These are phyloP conservation scores for Todiramphus saurophagus DNA, from an alignment of 2,113 vertebrate species.

Conservation along the genomic window DNA sequence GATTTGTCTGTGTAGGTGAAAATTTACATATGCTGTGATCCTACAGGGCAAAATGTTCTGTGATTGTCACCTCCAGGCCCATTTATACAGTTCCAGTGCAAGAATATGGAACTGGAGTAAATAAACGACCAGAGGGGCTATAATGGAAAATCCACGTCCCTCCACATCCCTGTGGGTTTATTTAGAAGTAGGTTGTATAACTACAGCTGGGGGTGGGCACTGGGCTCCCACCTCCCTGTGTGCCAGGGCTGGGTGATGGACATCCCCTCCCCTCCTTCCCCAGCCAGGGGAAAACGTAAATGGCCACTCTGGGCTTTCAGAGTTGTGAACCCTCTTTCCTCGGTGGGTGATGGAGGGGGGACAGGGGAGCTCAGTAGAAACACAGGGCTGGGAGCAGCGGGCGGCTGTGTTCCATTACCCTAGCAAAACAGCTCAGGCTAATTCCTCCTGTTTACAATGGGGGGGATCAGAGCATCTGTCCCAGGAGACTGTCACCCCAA, in stretches of 20 bases:
- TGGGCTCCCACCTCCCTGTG: neutral
- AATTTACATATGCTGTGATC: neutral
- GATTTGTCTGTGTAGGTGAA: constrained; percentile 21
- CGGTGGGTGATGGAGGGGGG: neutral
- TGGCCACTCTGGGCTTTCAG: neutral
- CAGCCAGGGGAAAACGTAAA: neutral
- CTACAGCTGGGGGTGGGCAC: neutral
- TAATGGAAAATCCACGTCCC: neutral
- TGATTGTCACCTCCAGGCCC: neutral
- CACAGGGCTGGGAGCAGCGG: neutral
- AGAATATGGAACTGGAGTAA: neutral
- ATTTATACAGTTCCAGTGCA: neutral
- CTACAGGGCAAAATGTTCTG: neutral
- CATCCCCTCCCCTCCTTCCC: neutral
- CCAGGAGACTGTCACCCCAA: neutral
- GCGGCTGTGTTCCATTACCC: neutral
- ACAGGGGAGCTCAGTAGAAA: neutral
- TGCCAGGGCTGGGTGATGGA: neutral
- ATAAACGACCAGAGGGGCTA: neutral
- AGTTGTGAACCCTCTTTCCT: neutral
- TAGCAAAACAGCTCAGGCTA: neutral
- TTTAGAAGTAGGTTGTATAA: neutral
- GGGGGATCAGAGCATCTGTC: neutral
- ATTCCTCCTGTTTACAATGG: neutral
- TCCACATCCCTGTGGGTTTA: neutral